Percentiles rank a stretch among this genome's conserved stretches.
Evolutionary conservation across 2,888 invertebrate species (phyloP).

Genomic region (Leptinotarsa juncta): DNA sequence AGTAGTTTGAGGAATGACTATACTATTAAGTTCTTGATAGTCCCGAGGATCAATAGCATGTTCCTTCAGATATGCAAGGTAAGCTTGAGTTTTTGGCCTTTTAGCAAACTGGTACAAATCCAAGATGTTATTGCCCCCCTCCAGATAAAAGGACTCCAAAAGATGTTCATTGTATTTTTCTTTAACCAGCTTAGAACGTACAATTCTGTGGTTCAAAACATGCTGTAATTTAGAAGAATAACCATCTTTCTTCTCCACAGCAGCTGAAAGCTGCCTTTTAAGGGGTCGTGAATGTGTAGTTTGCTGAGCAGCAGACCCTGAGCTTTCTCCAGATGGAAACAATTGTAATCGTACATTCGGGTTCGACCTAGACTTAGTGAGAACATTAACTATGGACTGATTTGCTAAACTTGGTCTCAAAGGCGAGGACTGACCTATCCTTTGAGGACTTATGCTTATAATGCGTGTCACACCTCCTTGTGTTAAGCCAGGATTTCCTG

Average conservation of each 20-base stretch:
- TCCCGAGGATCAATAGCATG: constrained; percentile 62
- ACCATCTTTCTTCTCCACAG: constrained; percentile 66
- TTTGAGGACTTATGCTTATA: constrained; percentile 66
- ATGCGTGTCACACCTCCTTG: constrained; percentile 68
- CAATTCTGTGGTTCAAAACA: constrained; percentile 78
- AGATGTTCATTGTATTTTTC: constrained; percentile 83
- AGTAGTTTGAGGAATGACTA: constrained; percentile 51
- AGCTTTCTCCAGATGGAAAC: constrained; percentile 54
- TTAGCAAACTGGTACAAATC: constrained; percentile 89
- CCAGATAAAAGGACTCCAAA: constrained; percentile 88
- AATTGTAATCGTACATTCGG: constrained; percentile 61
- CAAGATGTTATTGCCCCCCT: constrained; percentile 88
- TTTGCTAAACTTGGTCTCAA: constrained; percentile 64
- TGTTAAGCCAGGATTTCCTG: constrained; percentile 57
- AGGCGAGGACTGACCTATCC: constrained; percentile 58
- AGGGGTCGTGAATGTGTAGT: constrained; percentile 54
- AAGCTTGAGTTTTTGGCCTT: constrained; percentile 80
- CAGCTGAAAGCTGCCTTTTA: constrained; percentile 66
- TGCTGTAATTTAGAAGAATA: constrained; percentile 72
- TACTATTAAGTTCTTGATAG: constrained; percentile 44
- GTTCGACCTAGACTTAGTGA: constrained; percentile 58
- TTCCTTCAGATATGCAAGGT: constrained; percentile 80
- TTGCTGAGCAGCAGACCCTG: constrained; percentile 44
- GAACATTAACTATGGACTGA: constrained; percentile 64
- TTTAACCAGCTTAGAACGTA: constrained; percentile 75